A percentile compares a stretch with the other conserved stretches of the same genome.
These are phyloP conservation scores for Aegotheles bennettii DNA, from an alignment of 2,113 vertebrate genomes.

Conservation along the genomic window DNA sequence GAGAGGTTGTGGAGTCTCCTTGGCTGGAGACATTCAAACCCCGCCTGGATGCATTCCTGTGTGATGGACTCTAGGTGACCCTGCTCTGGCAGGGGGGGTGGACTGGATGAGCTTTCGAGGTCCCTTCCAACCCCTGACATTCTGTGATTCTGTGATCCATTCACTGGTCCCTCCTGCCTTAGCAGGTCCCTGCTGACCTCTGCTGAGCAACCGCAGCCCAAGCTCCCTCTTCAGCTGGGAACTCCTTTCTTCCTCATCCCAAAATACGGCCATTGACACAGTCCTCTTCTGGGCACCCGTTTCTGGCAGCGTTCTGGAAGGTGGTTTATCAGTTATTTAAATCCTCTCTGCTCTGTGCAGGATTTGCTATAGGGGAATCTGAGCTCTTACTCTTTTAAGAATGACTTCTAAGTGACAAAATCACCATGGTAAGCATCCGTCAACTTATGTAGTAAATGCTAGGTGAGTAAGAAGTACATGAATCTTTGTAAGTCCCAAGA, in stretches of 20 bases:
- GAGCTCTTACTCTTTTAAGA: not conserved
- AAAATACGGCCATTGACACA: rapidly evolving
- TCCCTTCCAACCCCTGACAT: no score
- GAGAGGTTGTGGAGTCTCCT: no score
- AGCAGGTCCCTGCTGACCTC: not conserved
- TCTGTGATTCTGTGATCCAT: no score
- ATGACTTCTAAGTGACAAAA: not conserved
- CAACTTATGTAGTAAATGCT: not conserved
- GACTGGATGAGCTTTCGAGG: no score
- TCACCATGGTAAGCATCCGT: not conserved
- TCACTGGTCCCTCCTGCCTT: not conserved
- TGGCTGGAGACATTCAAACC: no score
- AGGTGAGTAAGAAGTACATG: not conserved
- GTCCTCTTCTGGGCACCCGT: not conserved
- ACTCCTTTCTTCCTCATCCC: not conserved
- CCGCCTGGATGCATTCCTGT: no score
- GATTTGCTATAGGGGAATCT: not conserved
- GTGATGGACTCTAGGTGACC: no score
- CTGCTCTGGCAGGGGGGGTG: no score
- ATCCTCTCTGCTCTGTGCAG: not conserved
- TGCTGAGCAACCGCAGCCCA: not conserved
- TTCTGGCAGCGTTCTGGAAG: not conserved
- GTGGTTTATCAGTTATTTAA: not conserved
- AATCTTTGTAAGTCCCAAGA: not conserved
- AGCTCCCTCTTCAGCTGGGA: not conserved